Conservation (phyloP, 1,140 invertebrate genomes). For the Micrasema longulum region DNA sequence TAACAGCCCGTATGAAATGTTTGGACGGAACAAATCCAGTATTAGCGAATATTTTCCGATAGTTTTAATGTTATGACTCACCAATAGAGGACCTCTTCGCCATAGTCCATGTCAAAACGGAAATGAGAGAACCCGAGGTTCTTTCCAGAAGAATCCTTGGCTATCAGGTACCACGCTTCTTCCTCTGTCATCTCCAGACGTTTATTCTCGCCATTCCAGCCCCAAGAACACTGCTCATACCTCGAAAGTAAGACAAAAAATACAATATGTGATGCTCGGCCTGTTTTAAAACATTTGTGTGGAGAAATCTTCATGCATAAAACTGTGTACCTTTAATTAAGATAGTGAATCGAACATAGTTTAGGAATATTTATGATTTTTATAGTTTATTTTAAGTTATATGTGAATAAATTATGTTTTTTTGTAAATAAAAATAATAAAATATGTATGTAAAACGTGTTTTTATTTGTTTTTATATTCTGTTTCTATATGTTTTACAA, state of each 20-base stretch:
- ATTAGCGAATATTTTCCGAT: conserved; percentile 10
- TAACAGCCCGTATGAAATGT: conserved; percentile 17
- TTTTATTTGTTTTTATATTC: too few relatives aligned
- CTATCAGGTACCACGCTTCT: conserved; percentile 78
- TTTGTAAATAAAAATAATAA: conserved; percentile 37
- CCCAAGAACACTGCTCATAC: conserved; percentile 79
- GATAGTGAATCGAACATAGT: conserved; percentile 27
- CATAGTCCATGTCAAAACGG: conserved; percentile 67
- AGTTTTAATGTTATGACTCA: conserved; percentile 55
- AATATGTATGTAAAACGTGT: conserved; percentile 13
- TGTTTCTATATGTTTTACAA: too few relatives aligned
- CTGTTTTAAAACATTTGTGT: too few relatives aligned
- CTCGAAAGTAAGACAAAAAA: conserved; percentile 58
- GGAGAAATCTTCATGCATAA: not conserved
- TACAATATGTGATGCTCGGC: too few relatives aligned
- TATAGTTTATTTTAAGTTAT: conserved; percentile 35
- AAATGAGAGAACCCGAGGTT: conserved; percentile 70
- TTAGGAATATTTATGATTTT: conserved; percentile 40
- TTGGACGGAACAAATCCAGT: conserved; percentile 16
- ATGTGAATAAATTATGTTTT: conserved; percentile 27
- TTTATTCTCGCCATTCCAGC: conserved; percentile 80
- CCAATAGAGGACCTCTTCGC: conserved; percentile 66
- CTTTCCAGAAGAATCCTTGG: conserved; percentile 65
- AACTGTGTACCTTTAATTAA: conserved; percentile 22
- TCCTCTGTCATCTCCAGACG: conserved; percentile 78